Evolutionary conservation across 2,113 vertebrate species (phyloP).

Genomic region (Cololabis saira): DNA sequence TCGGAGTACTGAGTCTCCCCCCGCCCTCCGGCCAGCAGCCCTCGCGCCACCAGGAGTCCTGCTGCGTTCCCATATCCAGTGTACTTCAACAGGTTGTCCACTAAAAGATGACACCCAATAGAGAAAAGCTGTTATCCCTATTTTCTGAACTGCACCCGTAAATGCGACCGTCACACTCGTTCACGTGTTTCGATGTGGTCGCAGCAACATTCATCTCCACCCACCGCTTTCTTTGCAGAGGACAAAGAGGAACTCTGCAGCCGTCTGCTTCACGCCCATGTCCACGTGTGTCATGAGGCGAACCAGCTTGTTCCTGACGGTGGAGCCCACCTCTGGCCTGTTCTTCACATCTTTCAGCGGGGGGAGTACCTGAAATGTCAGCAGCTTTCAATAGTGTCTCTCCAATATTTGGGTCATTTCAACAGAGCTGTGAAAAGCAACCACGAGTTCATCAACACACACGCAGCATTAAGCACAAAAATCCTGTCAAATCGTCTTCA

Average conservation of each 20-base stretch:
- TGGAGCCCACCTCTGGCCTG: slow-evolving; percentile 93
- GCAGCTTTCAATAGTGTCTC: not conserved
- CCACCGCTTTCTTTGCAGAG: slow-evolving; percentile 98
- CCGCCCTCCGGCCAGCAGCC: slow-evolving; percentile 92
- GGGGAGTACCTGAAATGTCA: slow-evolving; percentile 87
- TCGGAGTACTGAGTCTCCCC: slow-evolving; percentile 96
- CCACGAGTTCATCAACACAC: no score
- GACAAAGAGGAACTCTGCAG: slow-evolving; percentile 97
- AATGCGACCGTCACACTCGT: not conserved
- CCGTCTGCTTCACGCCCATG: slow-evolving; percentile 95
- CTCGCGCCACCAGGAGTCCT: slow-evolving; percentile 91
- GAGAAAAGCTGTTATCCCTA: not conserved
- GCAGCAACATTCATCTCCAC: not conserved
- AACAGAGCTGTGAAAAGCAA: not conserved
- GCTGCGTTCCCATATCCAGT: slow-evolving; percentile 97
- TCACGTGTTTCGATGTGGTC: not conserved
- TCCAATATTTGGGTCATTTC: not conserved
- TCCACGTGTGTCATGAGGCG: slow-evolving; percentile 98
- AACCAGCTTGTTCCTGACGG: slow-evolving; percentile 94
- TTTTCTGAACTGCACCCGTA: not conserved
- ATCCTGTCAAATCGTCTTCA: not conserved
- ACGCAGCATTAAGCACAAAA: not conserved
- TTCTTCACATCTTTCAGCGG: slow-evolving; percentile 93
- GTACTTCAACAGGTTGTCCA: slow-evolving; percentile 96
- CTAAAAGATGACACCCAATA: slow-evolving; percentile 70